These are phyloP conservation scores for Xestia rhomboidea DNA, from an alignment of 2,888 invertebrate species.

Conservation along the genomic window DNA sequence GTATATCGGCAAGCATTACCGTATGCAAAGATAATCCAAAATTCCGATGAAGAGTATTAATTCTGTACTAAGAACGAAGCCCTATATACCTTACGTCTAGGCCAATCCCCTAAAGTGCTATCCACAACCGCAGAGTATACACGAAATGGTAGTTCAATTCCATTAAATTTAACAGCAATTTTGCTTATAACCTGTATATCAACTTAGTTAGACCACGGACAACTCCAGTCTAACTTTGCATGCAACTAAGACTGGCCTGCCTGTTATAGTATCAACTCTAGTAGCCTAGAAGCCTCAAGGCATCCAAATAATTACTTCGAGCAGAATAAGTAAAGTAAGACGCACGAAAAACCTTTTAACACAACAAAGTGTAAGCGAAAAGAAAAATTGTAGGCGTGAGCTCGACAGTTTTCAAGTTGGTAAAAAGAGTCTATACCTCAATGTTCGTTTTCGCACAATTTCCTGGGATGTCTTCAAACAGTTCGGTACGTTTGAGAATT, in stretches of 20 bases:
- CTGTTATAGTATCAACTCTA: conserved; percentile 24
- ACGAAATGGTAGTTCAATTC: conserved; percentile 75
- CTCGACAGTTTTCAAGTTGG: neutral
- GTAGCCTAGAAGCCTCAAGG: conserved; percentile 10
- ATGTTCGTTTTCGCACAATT: conserved; percentile 32
- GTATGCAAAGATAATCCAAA: conserved; percentile 12
- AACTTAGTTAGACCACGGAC: conserved; percentile 36
- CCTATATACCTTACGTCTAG: conserved; percentile 66
- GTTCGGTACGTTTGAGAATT: conserved; percentile 53
- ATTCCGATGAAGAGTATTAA: conserved; percentile 51
- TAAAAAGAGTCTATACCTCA: conserved; percentile 2
- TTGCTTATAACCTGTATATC: conserved; percentile 50
- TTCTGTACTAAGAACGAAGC: conserved; percentile 66
- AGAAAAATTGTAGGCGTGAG: neutral
- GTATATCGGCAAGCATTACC: conserved; percentile 4
- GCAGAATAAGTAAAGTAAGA: conserved; percentile 10
- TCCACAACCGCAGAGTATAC: conserved; percentile 61
- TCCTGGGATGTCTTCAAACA: conserved; percentile 36
- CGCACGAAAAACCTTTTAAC: neutral
- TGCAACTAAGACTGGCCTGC: conserved; percentile 15
- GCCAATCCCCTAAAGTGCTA: conserved; percentile 78
- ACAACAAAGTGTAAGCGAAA: conserved; percentile 1
- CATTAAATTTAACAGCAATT: conserved; percentile 69
- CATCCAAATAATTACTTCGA: conserved; percentile 26
- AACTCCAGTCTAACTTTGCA: conserved; percentile 44